These are phyloP conservation scores for Cecidostiba fungosa DNA, from an alignment of 2,888 invertebrate species.

Conservation along the genomic window DNA sequence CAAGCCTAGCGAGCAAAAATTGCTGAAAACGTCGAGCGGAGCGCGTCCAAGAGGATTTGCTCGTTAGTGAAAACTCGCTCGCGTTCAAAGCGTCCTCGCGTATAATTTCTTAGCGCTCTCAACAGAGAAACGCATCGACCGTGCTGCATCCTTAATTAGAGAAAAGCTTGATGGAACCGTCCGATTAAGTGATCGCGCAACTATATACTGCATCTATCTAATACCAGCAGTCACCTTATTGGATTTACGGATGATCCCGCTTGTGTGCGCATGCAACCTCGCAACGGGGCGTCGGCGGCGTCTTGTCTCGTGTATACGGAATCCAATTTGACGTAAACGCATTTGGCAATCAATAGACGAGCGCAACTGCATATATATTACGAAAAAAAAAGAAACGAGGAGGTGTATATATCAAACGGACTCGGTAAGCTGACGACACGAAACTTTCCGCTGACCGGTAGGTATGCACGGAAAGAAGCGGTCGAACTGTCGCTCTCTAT, in stretches of 20 bases:
- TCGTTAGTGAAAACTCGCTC: neutral
- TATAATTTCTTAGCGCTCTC: neutral
- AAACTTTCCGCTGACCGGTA: neutral
- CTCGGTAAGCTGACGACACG: neutral
- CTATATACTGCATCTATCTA: neutral
- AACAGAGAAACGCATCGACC: neutral
- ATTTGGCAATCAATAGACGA: constrained; percentile 69
- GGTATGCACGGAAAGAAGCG: constrained; percentile 7
- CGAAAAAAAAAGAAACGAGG: neutral
- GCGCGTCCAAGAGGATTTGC: neutral
- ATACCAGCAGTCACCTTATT: constrained; percentile 4
- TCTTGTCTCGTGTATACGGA: neutral
- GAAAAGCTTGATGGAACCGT: neutral
- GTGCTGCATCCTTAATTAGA: constrained; percentile 25
- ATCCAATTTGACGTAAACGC: constrained; percentile 73
- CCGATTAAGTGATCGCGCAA: constrained; percentile 5
- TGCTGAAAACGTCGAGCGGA: neutral
- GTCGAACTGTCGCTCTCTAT: neutral
- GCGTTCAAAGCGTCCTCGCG: neutral
- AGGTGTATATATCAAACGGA: neutral
- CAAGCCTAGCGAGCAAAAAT: neutral
- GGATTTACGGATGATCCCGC: constrained; percentile 22
- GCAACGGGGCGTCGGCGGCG: neutral
- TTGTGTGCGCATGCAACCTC: constrained; percentile 8
- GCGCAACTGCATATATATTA: neutral